Percentiles rank a stretch among this genome's conserved stretches.
Evolutionary conservation across 37 sponge, comb jelly and placozoan genomes (phyloP).

Genomic region (Spongilla lacustris): DNA sequence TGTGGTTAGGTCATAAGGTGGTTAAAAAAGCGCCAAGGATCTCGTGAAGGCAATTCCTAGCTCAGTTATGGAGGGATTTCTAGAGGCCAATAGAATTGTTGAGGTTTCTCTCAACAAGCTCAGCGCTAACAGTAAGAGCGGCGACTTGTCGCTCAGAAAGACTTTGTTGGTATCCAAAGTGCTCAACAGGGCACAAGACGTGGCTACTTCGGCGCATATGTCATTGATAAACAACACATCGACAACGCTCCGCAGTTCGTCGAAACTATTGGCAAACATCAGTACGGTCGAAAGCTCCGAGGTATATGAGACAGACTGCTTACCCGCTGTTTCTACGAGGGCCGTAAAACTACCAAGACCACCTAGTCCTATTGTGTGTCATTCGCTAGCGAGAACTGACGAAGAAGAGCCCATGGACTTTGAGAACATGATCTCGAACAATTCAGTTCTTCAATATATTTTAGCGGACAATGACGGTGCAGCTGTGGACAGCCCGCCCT

Average conservation of each 20-base stretch:
- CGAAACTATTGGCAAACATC: slow-evolving; percentile 74
- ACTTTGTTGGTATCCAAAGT: slow-evolving; percentile 65
- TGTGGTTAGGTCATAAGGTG: slow-evolving; percentile 11
- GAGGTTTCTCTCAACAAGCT: slow-evolving; percentile 74
- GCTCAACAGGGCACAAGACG: slow-evolving; percentile 65
- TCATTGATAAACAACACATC: slow-evolving; percentile 24
- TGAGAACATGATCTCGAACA: slow-evolving; percentile 40
- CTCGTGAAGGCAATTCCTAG: background rate
- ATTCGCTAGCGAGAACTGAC: background rate
- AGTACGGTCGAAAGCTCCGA: slow-evolving; percentile 24
- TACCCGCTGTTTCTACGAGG: background rate
- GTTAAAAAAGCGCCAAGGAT: background rate
- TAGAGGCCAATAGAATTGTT: slow-evolving; percentile 74
- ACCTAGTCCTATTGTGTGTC: slow-evolving; percentile 36
- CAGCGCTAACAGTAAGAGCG: slow-evolving; percentile 26
- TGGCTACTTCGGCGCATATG: slow-evolving; percentile 39
- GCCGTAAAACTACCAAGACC: slow-evolving; percentile 18
- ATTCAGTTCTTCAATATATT: slow-evolving; percentile 66
- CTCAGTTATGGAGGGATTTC: slow-evolving; percentile 64
- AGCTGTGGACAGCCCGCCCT: background rate
- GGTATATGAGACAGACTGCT: slow-evolving; percentile 1
- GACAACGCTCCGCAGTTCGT: slow-evolving; percentile 16
- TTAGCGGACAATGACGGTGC: slow-evolving; percentile 25
- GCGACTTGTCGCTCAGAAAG: slow-evolving; percentile 62
- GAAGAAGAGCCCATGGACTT: slow-evolving; percentile 65